These are phyloP conservation scores for Schizothorax lantsangensis DNA, from an alignment of 2,797 vertebrate genomes.

Conservation along the genomic window DNA sequence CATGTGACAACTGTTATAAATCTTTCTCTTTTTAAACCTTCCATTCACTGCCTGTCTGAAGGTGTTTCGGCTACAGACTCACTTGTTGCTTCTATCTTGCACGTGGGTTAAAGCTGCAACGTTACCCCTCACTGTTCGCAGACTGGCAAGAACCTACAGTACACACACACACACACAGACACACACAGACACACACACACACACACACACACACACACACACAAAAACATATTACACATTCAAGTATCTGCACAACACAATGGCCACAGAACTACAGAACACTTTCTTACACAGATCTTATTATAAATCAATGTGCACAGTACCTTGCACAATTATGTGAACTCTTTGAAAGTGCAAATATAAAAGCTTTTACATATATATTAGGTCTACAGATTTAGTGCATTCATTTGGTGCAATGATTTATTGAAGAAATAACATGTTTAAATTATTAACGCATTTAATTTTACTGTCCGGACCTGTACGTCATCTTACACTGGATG, in stretches of 20 bases:
- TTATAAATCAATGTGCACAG: too few relatives aligned
- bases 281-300: too few relatives aligned
- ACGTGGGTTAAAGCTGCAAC: slow-evolving; percentile 83
- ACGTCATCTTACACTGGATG: too few relatives aligned
- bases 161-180: slow-evolving; percentile 1
- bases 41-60: not conserved
- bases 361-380: too few relatives aligned
- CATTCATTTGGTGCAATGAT: too few relatives aligned
- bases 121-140: slow-evolving; percentile 89
- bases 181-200: not conserved
- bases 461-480: too few relatives aligned
- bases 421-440: too few relatives aligned
- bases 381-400: too few relatives aligned
- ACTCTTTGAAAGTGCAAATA: too few relatives aligned
- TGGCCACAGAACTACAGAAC: too few relatives aligned
- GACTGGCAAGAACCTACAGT: slow-evolving; percentile 90
- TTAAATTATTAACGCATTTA: too few relatives aligned
- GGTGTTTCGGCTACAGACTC: not conserved
- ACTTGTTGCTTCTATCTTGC: slow-evolving; percentile 76
- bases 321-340: too few relatives aligned
- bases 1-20: slow-evolving; percentile 6
- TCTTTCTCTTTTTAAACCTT: slow-evolving; percentile 14
- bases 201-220: slow-evolving; percentile 4
- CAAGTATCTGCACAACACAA: not conserved
- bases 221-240: not conserved